These are phyloP conservation scores for Dinomys branickii DNA, from an alignment of 2,113 vertebrate species.

Conservation along the genomic window DNA sequence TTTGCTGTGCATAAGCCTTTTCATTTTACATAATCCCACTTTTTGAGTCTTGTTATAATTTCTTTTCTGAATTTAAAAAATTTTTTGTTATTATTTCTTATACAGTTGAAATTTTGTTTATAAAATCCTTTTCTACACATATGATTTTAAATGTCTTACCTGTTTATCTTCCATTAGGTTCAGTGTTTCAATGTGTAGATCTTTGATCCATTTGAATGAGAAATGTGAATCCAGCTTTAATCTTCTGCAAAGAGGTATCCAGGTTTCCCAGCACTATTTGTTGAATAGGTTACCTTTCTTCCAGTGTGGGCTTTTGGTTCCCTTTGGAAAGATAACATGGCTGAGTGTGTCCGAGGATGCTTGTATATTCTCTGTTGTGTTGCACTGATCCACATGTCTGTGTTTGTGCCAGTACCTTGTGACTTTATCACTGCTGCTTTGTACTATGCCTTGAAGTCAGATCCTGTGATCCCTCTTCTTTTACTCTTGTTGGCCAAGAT, in stretches of 20 bases:
- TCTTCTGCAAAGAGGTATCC: not conserved
- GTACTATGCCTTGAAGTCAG: not conserved
- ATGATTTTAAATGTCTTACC: not conserved
- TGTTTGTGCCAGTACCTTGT: not conserved
- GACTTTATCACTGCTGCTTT: not conserved
- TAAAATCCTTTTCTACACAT: not conserved
- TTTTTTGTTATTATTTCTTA: not conserved
- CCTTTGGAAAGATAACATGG: not conserved
- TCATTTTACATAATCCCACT: not conserved
- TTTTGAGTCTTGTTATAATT: not conserved
- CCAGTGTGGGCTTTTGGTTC: not conserved
- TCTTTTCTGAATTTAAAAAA: no score
- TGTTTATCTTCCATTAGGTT: not conserved
- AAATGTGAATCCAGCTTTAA: not conserved
- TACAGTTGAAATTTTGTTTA: not conserved
- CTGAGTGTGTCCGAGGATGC: not conserved
- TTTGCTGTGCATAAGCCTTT: not conserved
- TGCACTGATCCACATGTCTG: not conserved
- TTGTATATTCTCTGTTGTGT: not conserved
- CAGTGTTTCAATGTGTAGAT: not conserved
- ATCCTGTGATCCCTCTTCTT: not conserved
- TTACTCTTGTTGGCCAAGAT: not conserved
- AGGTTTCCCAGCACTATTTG: not conserved
- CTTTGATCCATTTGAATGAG: not conserved
- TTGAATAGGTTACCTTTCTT: not conserved